Evolutionary conservation across 2,888 invertebrate species (phyloP).

Genomic region (Willowsia nigromaculata): DNA sequence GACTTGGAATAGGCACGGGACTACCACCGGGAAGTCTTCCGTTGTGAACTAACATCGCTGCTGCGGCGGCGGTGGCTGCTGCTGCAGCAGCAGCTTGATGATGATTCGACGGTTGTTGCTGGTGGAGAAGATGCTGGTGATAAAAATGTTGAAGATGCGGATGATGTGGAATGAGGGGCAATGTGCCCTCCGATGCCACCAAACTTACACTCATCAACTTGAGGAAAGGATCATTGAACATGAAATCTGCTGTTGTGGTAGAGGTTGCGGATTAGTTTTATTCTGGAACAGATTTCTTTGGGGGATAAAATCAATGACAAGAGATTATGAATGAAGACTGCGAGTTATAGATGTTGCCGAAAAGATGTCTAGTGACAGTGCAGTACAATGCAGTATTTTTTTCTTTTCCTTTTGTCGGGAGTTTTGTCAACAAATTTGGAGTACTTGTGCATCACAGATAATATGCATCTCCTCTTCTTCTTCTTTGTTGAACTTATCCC

Average conservation of each 20-base stretch:
- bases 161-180: constrained; percentile 73
- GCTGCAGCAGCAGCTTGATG: background rate
- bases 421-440: too few species aligned
- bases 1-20: constrained; percentile 72
- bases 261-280: background rate
- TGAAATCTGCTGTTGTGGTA: constrained; percentile 34
- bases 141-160: constrained; percentile 63
- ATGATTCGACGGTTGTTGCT: constrained; percentile 39
- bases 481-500: background rate
- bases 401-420: background rate
- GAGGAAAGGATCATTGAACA: constrained; percentile 75
- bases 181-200: constrained; percentile 72
- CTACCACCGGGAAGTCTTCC: constrained; percentile 73
- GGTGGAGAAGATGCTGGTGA: constrained; percentile 53
- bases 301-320: background rate
- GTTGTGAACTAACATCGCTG: constrained; percentile 71
- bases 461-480: too few species aligned
- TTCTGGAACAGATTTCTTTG: background rate
- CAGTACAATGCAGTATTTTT: too few species aligned
- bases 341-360: background rate
- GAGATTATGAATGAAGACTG: background rate
- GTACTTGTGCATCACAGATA: too few species aligned
- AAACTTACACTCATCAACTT: constrained; percentile 78
- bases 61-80: constrained; percentile 13
- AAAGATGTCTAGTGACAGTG: background rate